These are phyloP conservation scores for Neodiprion pinetum DNA, from an alignment of 1,140 invertebrate species.

Conservation along the genomic window DNA sequence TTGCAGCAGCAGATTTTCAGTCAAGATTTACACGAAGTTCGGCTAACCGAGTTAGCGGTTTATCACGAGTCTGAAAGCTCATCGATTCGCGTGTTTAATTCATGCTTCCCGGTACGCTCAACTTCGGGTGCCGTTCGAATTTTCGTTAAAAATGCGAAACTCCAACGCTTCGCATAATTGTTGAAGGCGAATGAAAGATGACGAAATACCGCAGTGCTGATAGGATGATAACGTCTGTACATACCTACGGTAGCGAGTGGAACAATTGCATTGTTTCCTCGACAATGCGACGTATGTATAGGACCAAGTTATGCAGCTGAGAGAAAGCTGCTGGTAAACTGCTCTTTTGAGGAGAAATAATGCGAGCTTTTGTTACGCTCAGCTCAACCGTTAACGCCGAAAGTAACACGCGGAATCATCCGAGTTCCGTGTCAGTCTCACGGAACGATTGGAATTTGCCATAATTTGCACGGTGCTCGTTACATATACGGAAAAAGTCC, in stretches of 20 bases:
- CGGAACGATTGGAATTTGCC: no score
- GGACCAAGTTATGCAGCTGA: not conserved
- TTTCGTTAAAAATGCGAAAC: not conserved
- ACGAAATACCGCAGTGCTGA: not conserved
- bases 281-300: not conserved
- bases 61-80: constrained; percentile 2
- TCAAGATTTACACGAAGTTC: no score
- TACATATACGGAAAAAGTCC: no score
- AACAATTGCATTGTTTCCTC: not conserved
- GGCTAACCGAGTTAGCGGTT: no score
- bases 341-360: not conserved
- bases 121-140: no score
- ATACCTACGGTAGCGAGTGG: not conserved
- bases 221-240: not conserved
- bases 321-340: not conserved
- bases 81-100: constrained; percentile 10
- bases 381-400: not conserved
- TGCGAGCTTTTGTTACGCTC: not conserved
- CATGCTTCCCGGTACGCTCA: no score
- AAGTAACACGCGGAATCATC: no score
- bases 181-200: no score
- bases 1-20: no score
- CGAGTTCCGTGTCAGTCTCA: no score
- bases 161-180: no score
- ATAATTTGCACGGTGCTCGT: no score